Evolutionary conservation across 1,140 invertebrate genomes (phyloP).

Genomic region (Pseudachorutes palmiensis): DNA sequence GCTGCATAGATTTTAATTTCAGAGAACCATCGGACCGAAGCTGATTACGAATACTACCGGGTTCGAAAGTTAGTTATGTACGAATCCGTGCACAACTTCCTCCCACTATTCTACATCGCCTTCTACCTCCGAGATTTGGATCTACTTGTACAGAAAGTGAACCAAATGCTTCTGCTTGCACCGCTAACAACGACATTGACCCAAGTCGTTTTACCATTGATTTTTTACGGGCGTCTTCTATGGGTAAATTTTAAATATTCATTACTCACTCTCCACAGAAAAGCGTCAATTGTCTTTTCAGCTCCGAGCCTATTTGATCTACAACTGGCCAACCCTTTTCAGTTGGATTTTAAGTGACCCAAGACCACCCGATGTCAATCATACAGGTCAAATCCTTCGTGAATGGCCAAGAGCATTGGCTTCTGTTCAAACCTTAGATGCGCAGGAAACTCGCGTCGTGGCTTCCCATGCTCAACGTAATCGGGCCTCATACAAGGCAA

Average conservation of each 20-base stretch:
- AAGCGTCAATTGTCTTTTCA: neutral
- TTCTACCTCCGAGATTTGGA: slow-evolving; percentile 96
- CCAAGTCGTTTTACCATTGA: slow-evolving; percentile 59
- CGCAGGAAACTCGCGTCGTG: slow-evolving; percentile 50
- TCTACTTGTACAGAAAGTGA: slow-evolving; percentile 78
- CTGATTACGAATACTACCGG: slow-evolving; percentile 65
- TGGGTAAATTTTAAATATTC: neutral
- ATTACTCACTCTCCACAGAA: no score
- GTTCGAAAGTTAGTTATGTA: slow-evolving; percentile 78
- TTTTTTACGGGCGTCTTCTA: slow-evolving; percentile 44
- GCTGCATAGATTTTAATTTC: slow-evolving; percentile 18
- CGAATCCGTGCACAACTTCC: slow-evolving; percentile 96
- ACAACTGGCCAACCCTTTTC: neutral
- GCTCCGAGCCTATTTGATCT: neutral
- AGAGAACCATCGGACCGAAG: slow-evolving; percentile 72
- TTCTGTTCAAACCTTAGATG: slow-evolving; percentile 47
- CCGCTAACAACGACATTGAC: slow-evolving; percentile 66
- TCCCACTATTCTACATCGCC: slow-evolving; percentile 95
- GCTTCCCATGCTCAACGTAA: slow-evolving; percentile 43
- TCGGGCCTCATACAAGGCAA: slow-evolving; percentile 45
- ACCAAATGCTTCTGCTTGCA: slow-evolving; percentile 66
- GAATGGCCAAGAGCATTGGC: no score
- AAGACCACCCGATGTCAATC: neutral
- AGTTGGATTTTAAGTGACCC: neutral
- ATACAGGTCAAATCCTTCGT: slow-evolving; percentile 39